Conservation (phyloP, 2,888 invertebrate genomes). For the Lithophane leautieri region DNA sequence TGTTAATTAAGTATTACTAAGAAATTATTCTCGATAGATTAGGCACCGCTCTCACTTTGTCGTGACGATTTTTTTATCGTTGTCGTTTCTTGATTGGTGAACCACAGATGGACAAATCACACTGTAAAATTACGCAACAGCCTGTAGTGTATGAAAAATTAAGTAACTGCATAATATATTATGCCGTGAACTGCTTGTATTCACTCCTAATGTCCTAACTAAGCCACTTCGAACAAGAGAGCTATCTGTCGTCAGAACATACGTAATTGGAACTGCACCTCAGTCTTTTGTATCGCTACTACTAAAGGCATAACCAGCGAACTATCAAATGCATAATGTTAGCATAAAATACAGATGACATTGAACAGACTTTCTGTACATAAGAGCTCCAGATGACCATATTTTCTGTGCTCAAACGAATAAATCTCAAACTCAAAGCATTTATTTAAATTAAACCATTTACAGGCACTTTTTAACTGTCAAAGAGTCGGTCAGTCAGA, state of each 20-base stretch:
- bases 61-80: neutral
- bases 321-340: neutral
- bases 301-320: neutral
- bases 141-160: neutral
- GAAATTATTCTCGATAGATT: conserved; percentile 1
- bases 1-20: conserved; percentile 22
- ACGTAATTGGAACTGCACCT: neutral
- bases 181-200: neutral
- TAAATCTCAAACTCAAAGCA: neutral
- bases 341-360: neutral
- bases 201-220: too few species aligned
- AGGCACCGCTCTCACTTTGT: neutral
- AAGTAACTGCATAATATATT: too few species aligned
- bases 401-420: neutral
- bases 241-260: neutral
- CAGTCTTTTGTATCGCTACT: neutral
- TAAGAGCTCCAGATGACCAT: neutral
- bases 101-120: neutral
- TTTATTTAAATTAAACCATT: neutral
- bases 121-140: neutral
- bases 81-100: neutral
- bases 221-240: neutral
- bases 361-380: neutral
- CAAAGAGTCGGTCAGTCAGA: neutral
- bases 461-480: neutral